Conservation (phyloP, 2,797 vertebrate species). For the Arremon aurantiirostris region DNA sequence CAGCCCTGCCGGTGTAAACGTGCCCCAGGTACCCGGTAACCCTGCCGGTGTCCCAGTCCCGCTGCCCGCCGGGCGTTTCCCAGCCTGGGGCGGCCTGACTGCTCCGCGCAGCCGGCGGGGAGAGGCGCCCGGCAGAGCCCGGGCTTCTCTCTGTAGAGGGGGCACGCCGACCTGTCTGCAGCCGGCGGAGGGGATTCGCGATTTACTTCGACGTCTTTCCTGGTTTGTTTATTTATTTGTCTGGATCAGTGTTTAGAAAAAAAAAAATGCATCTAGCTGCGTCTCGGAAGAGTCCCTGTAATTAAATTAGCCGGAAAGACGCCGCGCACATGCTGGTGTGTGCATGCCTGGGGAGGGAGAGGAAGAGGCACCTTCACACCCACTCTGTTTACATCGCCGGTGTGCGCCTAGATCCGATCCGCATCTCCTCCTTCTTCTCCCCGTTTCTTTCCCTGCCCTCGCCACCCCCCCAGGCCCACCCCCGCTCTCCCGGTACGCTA, state of each 20-base stretch:
- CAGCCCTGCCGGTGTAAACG: neutral
- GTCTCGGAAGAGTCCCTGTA: neutral
- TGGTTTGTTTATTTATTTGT: neutral
- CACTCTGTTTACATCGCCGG: neutral
- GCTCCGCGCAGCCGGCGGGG: neutral
- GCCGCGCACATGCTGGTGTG: neutral
- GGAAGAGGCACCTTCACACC: neutral
- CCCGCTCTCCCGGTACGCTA: neutral
- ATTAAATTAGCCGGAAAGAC: slow-evolving; percentile 5
- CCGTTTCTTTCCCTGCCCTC: neutral
- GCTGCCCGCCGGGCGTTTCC: neutral
- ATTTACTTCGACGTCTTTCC: neutral
- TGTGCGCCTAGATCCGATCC: neutral
- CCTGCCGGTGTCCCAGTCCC: neutral
- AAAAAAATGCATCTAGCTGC: neutral
- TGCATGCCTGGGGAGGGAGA: neutral
- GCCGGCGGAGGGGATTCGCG: neutral
- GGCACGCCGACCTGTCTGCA: neutral
- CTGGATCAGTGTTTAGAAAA: neutral
- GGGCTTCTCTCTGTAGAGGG: neutral
- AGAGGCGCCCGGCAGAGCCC: neutral
- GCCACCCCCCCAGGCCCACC: fast-evolving
- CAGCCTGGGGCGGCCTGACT: neutral
- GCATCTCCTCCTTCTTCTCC: neutral
- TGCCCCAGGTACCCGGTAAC: too few relatives aligned